Base-by-base conservation (phyloP, 2,888 invertebrate species). In the Lasioglossum calceatum region DNA sequence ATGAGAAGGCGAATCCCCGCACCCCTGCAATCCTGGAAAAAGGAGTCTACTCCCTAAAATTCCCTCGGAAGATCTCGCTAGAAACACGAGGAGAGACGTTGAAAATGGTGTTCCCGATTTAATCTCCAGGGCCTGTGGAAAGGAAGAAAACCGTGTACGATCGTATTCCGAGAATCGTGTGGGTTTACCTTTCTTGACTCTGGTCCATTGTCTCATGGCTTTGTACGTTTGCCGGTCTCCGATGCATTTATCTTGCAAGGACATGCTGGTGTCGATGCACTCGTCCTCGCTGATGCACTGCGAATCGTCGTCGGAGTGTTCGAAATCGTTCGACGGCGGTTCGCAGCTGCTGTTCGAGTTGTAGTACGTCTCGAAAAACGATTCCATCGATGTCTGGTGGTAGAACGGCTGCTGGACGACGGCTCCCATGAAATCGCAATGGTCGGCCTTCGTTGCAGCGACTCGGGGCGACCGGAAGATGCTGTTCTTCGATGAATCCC, bases 201-300 rank as follows among this genome's bases (percentile, higher is more conserved):
- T 88, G 81, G 87, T 92, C 95, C 95, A 95, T 36, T 87, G 91
- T n/a, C 95, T 88, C 79, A 94, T 91, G 10, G 90, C 80, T 79
- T 92, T 93, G 79, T 94, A 95, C 58, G 86, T 92, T 32, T 90
- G 89, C 78, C 88, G 92, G 14, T 91, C 92, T 42, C 86, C 85
- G 7, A 79, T 19, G 19, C 77, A 61, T 79, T 89, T 90, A 42
- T 87, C 84, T 36, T 89, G 84, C 14, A 77, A 64, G 39, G 54
- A 47, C 23, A 84, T 75, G 12, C 82, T 27, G 7, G 75, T n/a
- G 54, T 87, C 78, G 5, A 75, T 39, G 77, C 88, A 83, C 32
- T 64, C 64, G 32, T 32, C 16, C 16, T 16, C 32, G n/a, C 58
- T 58, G 64, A 19, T 2, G 32, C 16, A 19, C 64, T 19, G 64